Conservation (phyloP, 2,797 vertebrate genomes). For the Ambastaia sidthimunki region DNA sequence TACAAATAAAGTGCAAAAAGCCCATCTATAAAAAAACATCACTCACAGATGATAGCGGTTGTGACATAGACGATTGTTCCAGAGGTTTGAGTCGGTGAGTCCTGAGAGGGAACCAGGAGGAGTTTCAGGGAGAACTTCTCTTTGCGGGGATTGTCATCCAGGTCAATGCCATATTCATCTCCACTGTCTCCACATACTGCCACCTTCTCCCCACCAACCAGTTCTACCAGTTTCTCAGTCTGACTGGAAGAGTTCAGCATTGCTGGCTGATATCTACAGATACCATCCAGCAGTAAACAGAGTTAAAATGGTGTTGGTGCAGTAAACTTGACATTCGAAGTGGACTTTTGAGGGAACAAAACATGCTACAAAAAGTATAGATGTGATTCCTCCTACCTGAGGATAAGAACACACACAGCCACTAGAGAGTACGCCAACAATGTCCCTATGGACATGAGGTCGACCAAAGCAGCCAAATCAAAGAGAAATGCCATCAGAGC, state of each 20-base stretch:
- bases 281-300: neutral
- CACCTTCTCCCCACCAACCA: conserved; percentile 80
- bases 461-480: conserved; percentile 89
- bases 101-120: conserved; percentile 77
- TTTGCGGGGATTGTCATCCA: conserved; percentile 59
- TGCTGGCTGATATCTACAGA: conserved; percentile 87
- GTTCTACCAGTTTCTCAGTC: conserved; percentile 83
- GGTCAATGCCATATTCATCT: conserved; percentile 66
- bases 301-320: neutral
- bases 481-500: conserved; percentile 92
- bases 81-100: conserved; percentile 80
- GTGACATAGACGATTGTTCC: conserved; percentile 86
- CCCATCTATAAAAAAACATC: neutral
- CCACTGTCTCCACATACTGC: conserved; percentile 73
- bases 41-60: conserved; percentile 86
- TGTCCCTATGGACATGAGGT: conserved; percentile 97
- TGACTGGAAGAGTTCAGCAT: conserved; percentile 74
- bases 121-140: conserved; percentile 71
- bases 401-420: conserved; percentile 90
- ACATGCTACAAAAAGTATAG: neutral
- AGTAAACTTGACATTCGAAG: neutral
- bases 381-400: conserved; percentile 65
- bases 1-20: neutral
- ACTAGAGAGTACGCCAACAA: conserved; percentile 94
- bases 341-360: neutral